A percentile compares a stretch with the other conserved stretches of the same genome.
Conservation (phyloP, 2,888 invertebrate genomes). For the Allygus modestus region DNA sequence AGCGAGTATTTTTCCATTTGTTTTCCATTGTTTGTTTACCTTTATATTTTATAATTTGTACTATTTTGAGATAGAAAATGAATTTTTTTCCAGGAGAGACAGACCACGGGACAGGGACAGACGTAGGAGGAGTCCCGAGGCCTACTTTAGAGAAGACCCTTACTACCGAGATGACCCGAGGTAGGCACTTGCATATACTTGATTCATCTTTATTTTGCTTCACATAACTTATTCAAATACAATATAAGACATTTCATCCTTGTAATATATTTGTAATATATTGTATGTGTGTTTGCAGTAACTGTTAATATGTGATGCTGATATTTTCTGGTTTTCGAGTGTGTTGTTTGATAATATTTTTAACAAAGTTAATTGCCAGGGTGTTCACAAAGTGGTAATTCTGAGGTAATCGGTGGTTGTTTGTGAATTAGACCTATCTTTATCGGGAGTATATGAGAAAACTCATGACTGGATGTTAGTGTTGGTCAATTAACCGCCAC, state of each 20-base stretch:
- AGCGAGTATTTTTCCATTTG: no score
- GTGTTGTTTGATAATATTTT: no score
- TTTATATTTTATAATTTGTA: no score
- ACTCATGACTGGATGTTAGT: no score
- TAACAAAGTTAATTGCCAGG: no score
- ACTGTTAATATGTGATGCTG: background rate
- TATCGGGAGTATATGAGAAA: no score
- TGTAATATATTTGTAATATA: background rate
- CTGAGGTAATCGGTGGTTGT: no score
- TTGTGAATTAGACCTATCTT: no score
- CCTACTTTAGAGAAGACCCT: slow-evolving; percentile 66
- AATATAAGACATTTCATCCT: background rate
- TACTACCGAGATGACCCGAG: slow-evolving; percentile 72
- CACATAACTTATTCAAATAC: background rate
- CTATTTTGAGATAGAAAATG: no score
- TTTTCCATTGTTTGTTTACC: no score
- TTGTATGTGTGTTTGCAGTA: background rate
- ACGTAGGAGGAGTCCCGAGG: slow-evolving; percentile 73
- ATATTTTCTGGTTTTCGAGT: background rate
- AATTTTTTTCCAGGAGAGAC: slow-evolving; percentile 56
- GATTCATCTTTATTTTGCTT: background rate
- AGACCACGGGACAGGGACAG: slow-evolving; percentile 71
- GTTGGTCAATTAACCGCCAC: no score
- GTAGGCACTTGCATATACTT: slow-evolving; percentile 16
- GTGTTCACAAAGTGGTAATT: no score